Evolutionary conservation across 2,888 invertebrate genomes (phyloP).

Genomic region (Nomada ruficornis): DNA sequence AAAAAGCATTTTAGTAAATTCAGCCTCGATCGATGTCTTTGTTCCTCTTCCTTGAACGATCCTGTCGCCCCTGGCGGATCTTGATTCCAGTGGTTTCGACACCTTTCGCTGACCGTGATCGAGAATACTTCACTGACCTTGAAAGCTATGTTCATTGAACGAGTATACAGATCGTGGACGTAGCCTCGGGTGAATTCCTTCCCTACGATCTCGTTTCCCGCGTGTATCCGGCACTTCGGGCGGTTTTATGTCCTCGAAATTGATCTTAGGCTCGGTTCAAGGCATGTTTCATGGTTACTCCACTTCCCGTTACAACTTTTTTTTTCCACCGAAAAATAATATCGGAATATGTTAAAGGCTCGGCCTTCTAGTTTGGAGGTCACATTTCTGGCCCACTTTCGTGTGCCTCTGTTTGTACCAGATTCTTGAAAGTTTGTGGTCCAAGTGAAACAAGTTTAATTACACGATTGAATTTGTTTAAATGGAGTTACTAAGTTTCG

Average conservation of each 20-base stretch:
- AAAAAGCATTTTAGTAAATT: not conserved
- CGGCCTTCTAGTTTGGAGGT: not conserved
- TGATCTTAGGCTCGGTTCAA: slow-evolving; percentile 12
- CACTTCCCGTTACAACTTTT: too few species aligned
- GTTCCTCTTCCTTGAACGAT: not conserved
- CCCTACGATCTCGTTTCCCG: slow-evolving; percentile 51
- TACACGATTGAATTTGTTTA: not conserved
- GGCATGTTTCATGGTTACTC: slow-evolving; percentile 15
- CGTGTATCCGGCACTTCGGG: not conserved
- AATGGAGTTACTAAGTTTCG: too few species aligned
- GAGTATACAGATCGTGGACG: slow-evolving; percentile 29
- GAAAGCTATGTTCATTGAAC: slow-evolving; percentile 36
- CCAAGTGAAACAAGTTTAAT: not conserved
- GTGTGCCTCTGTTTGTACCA: too few species aligned
- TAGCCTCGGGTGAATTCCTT: slow-evolving; percentile 57
- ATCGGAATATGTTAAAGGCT: not conserved
- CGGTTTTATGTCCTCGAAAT: slow-evolving; percentile 24
- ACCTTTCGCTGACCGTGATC: slow-evolving; percentile 59
- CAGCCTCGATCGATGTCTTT: too few species aligned
- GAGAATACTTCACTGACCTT: slow-evolving; percentile 57
- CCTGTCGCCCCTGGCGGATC: not conserved
- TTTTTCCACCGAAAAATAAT: not conserved
- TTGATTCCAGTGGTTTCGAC: slow-evolving; percentile 19
- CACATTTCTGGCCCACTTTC: not conserved
- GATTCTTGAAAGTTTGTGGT: not conserved